phyloP scores from a whole-genome alignment of 2,888 invertebrate species.

The Lithodes maja region DNA sequence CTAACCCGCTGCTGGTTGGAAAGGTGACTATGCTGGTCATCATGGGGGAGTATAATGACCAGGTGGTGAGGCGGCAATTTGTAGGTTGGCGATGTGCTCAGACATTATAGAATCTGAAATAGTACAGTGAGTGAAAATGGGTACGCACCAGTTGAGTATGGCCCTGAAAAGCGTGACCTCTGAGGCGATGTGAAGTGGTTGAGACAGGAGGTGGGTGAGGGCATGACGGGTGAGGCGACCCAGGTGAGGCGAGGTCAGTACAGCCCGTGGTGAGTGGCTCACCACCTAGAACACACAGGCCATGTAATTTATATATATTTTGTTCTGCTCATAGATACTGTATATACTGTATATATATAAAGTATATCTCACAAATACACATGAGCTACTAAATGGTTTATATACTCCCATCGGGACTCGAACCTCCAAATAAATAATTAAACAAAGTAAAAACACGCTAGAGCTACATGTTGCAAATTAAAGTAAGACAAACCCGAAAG shows the following conservation, averaged over 20 bases:
- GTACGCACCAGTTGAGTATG: constrained; percentile 50
- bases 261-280: constrained; percentile 40
- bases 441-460: too few relatives aligned
- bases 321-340: too few relatives aligned
- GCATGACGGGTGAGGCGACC: constrained; percentile 46
- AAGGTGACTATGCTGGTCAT: not conserved
- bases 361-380: too few relatives aligned
- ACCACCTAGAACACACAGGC: constrained; percentile 33
- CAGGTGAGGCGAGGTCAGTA: constrained; percentile 45
- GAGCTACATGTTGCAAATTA: too few relatives aligned
- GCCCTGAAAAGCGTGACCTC: constrained; percentile 59
- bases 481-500: too few relatives aligned
- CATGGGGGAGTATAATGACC: not conserved
- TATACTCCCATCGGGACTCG: too few relatives aligned
- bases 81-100: too few relatives aligned
- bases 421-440: too few relatives aligned
- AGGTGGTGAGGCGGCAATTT: not conserved
- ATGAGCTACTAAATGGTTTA: too few relatives aligned
- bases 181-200: constrained; percentile 56
- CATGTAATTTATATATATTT: too few relatives aligned
- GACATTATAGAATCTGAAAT: not conserved
- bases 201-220: constrained; percentile 55
- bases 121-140: not conserved
- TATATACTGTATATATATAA: too few relatives aligned
- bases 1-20: not conserved